Percentiles rank a stretch among this genome's conserved stretches.
These are phyloP conservation scores for Notospermus geniculatus DNA, from an alignment of 1,140 invertebrate species.

Conservation along the genomic window DNA sequence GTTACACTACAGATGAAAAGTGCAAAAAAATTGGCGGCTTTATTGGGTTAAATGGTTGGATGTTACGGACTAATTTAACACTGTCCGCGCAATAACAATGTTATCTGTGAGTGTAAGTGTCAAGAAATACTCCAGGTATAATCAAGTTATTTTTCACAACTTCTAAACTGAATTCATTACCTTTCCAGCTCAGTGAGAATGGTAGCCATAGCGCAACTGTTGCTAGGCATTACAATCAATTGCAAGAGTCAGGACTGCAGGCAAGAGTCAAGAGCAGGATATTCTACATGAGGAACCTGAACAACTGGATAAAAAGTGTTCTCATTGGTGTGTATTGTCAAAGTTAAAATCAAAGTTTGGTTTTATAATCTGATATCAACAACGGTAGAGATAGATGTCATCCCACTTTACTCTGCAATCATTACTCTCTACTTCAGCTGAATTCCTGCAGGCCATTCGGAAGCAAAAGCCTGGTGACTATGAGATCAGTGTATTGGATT, in stretches of 20 bases:
- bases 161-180: not conserved
- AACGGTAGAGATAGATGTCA: not conserved
- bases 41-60: too few relatives aligned
- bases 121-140: too few relatives aligned
- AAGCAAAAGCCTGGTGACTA: constrained; percentile 13
- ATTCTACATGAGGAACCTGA: constrained; percentile 92
- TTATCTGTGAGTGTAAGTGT: too few relatives aligned
- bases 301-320: constrained; percentile 98
- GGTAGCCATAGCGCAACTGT: constrained; percentile 35
- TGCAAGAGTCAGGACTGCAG: constrained; percentile 72
- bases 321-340: constrained; percentile 64
- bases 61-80: too few relatives aligned
- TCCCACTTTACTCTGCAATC: not conserved
- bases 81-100: too few relatives aligned
- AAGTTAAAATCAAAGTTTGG: too few relatives aligned
- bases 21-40: too few relatives aligned
- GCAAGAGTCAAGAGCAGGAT: constrained; percentile 84
- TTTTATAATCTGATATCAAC: too few relatives aligned
- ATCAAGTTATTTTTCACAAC: too few relatives aligned
- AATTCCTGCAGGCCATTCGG: constrained; percentile 37
- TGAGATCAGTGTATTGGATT: constrained; percentile 60
- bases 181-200: not conserved
- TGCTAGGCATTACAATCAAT: constrained; percentile 58
- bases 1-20: too few relatives aligned
- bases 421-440: too few relatives aligned